Evolutionary conservation across 2,113 vertebrate genomes (phyloP).

Genomic region (Gobio gobio): DNA sequence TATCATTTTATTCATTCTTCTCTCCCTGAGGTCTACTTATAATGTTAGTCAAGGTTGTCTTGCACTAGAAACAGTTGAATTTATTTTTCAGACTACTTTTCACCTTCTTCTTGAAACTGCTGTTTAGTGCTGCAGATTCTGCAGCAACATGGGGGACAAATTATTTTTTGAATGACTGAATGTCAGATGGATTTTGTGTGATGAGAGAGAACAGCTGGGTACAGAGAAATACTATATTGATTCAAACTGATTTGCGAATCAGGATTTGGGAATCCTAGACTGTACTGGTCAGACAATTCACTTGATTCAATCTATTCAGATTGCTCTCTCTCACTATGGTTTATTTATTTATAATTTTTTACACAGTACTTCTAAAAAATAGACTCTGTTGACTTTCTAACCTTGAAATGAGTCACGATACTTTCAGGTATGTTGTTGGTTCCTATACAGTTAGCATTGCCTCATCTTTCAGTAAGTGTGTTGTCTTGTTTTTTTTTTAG

Average conservation of each 20-base stretch:
- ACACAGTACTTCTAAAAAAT: not conserved
- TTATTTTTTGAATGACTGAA: not conserved
- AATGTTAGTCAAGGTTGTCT: conserved; percentile 2
- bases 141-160: not conserved
- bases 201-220: not conserved
- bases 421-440: not conserved
- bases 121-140: not conserved
- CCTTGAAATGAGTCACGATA: not conserved
- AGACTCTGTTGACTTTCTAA: not conserved
- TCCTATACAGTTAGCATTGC: not conserved
- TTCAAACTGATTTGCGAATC: not conserved
- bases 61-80: not conserved
- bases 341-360: not conserved
- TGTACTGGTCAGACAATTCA: not conserved
- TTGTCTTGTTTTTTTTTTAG: too few relatives aligned
- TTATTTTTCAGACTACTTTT: not conserved
- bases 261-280: not conserved
- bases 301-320: not conserved
- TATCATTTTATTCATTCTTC: not conserved
- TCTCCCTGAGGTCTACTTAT: not conserved
- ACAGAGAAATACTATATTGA: not conserved
- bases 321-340: not conserved
- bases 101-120: not conserved
- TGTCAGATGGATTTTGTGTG: not conserved
- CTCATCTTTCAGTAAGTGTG: not conserved